Base-by-base conservation (phyloP, 1,140 invertebrate species). In the Drosophila ficusphila region DNA sequence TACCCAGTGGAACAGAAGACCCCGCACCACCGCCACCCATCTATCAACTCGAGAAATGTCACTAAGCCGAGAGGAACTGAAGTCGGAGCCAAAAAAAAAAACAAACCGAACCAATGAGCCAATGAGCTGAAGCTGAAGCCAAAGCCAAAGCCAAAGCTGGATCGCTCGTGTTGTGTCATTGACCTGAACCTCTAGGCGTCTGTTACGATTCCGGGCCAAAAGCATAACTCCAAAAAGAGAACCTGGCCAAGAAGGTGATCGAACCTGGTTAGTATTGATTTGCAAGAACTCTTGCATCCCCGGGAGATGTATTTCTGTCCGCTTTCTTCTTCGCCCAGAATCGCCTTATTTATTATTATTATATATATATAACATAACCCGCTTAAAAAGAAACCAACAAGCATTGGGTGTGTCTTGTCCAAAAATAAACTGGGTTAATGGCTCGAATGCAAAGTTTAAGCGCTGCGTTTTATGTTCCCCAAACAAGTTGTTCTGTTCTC, bases 381-480 rank as follows among this genome's bases (percentile, higher is more conserved):
- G 29, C 21, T 21, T 27, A 47, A 60, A 65, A 65, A 33, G 58
- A 41, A 16, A 23, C 48, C 12, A 41, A 11, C 14, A 36, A 34
- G 27, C 7, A 52, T 65, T 58, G 82, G 76, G 81, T 86, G 81
- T 85, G 76, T 72, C 67, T 49, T 48, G n/a, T 44, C 60, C 77
- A 64, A 51, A 83, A 70, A 56, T 65, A 65, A 88, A 89, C 75
- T 88, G 82, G 83, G 82, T 88, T 89, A 88, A 89, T 82, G 64
- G 49, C 42, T 34, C 51, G 56, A 75, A 62, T 52, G 72, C 65
- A 67, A 76, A 70, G 76, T 70, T 78, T 60, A 75, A 65, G 53
- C 61, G 62, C 71, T 52, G 60, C 71, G 38, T 75, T 75, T 74
- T 70, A 64, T 62, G 36, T 76, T 64, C 53, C 53, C 36, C 23